phyloP scores from a whole-genome alignment of 2,113 vertebrate species.

The Cacatua alba region DNA sequence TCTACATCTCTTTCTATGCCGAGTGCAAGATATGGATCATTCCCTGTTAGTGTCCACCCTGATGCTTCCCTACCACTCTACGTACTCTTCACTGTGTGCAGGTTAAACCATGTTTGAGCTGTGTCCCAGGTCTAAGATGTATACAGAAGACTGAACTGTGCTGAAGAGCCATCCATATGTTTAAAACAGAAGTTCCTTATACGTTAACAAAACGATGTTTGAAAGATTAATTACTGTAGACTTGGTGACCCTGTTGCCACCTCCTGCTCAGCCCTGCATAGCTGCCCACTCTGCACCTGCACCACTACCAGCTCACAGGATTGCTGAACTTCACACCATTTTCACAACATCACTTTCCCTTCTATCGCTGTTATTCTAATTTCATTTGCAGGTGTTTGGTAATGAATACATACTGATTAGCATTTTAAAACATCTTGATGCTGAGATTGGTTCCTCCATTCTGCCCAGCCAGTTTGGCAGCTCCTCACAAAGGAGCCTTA shows the following conservation, averaged over 20 bases:
- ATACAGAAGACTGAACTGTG: background rate
- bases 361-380: background rate
- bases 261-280: background rate
- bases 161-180: background rate
- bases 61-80: background rate
- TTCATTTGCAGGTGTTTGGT: slow-evolving; percentile 60
- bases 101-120: background rate
- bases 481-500: slow-evolving; percentile 21
- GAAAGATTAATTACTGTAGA: background rate
- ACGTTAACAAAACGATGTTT: background rate
- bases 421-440: slow-evolving; percentile 3
- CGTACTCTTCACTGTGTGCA: accelerated
- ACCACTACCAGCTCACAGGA: background rate
- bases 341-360: background rate
- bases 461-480: slow-evolving; percentile 43
- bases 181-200: background rate
- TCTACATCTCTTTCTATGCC: background rate
- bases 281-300: background rate
- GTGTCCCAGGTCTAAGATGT: background rate
- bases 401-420: slow-evolving; percentile 71
- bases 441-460: slow-evolving; percentile 20
- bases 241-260: background rate
- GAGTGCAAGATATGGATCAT: background rate
- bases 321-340: background rate
- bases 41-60: background rate